Conservation (phyloP, 2,797 vertebrate genomes). For the Aselliscus stoliczkanus region DNA sequence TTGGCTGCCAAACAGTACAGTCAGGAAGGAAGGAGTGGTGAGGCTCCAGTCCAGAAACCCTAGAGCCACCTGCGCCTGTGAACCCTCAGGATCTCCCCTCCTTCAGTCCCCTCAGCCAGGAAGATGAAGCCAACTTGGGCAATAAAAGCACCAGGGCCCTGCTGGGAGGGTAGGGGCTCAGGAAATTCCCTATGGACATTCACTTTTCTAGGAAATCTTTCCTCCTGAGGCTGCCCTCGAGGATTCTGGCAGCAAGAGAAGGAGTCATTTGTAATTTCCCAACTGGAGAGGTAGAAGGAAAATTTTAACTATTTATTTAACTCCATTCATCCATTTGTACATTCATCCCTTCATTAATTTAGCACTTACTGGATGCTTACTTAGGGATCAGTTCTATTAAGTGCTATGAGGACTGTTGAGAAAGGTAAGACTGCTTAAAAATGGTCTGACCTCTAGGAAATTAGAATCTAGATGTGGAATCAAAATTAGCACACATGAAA, state of each 20-base stretch:
- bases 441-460: not conserved
- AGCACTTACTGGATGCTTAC: not conserved
- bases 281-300: not conserved
- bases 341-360: slow-evolving; percentile 9
- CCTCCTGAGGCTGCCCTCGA: not conserved
- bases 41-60: not conserved
- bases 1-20: not conserved
- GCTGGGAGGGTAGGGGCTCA: not conserved
- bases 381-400: not conserved
- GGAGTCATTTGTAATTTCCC: not conserved
- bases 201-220: not conserved
- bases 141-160: not conserved
- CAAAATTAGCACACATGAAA: not conserved
- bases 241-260: not conserved
- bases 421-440: not conserved
- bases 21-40: not conserved
- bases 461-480: not conserved
- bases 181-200: not conserved
- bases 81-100: not conserved
- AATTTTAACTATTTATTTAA: not conserved
- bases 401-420: not conserved
- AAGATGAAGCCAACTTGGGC: not conserved
- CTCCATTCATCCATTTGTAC: not conserved
- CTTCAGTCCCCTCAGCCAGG: not conserved
- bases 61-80: not conserved